These are phyloP conservation scores for Euwallacea fornicatus DNA, from an alignment of 1,140 invertebrate species.

Conservation along the genomic window DNA sequence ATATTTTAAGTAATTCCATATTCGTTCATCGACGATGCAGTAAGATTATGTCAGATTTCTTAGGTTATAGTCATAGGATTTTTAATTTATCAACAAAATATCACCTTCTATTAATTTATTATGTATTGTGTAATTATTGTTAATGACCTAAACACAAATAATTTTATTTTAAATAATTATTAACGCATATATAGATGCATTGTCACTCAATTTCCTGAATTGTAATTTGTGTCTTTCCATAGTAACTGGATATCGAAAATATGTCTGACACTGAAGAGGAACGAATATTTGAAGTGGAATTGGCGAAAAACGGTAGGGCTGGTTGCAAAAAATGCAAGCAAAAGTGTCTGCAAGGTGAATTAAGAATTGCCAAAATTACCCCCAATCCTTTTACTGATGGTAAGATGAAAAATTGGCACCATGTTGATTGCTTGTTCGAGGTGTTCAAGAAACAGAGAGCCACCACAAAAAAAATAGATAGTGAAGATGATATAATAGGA, in stretches of 20 bases:
- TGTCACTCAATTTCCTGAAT: too few species aligned
- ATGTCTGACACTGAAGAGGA: constrained; percentile 50
- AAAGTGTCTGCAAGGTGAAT: constrained; percentile 70
- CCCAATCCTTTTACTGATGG: constrained; percentile 80
- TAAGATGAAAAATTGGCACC: constrained; percentile 86
- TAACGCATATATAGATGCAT: too few species aligned
- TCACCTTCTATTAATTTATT: too few species aligned
- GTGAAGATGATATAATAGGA: constrained; percentile 76
- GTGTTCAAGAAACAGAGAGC: constrained; percentile 75
- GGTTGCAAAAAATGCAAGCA: constrained; percentile 87
- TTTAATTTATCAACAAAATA: too few species aligned
- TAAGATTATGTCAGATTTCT: too few species aligned
- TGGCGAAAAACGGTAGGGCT: constrained; percentile 77
- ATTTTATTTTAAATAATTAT: too few species aligned
- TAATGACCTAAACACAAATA: too few species aligned
- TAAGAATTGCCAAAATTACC: constrained; percentile 75
- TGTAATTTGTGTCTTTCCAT: too few species aligned
- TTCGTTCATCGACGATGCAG: too few species aligned
- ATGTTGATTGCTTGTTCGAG: constrained; percentile 79
- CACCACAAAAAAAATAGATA: constrained; percentile 80
- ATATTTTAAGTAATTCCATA: too few species aligned
- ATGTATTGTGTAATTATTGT: too few species aligned
- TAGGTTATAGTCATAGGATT: too few species aligned
- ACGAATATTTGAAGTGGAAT: constrained; percentile 69
- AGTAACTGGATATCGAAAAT: neutral